These are phyloP conservation scores for Rhimphoctona megacephalus DNA, from an alignment of 2,888 invertebrate species.

Conservation along the genomic window DNA sequence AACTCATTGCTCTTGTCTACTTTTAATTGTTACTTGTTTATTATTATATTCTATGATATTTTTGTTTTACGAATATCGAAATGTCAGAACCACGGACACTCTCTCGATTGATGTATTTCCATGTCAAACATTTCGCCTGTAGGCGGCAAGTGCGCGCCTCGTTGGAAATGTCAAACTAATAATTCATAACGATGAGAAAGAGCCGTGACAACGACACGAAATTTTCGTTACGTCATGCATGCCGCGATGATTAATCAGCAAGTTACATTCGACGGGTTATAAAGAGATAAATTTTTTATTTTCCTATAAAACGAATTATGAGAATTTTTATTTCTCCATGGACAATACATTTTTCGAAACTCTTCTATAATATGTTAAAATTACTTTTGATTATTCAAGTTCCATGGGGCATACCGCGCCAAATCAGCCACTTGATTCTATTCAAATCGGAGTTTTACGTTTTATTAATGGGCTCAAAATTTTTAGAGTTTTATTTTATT, in stretches of 20 bases:
- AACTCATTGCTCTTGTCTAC: too few relatives aligned
- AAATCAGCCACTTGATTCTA: too few relatives aligned
- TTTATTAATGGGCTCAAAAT: too few relatives aligned
- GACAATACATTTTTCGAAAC: not conserved
- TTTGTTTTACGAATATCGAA: not conserved
- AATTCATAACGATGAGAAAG: not conserved
- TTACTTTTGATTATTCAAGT: not conserved
- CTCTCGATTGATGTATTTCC: not conserved
- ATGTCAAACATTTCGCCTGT: not conserved
- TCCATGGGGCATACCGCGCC: not conserved
- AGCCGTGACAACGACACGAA: not conserved
- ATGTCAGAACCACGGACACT: not conserved
- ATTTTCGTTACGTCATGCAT: not conserved
- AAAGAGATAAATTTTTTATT: not conserved
- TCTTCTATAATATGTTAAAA: not conserved
- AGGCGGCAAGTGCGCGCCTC: not conserved
- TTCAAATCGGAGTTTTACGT: too few relatives aligned
- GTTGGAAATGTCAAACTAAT: constrained; percentile 3
- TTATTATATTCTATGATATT: not conserved
- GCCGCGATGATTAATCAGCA: not conserved
- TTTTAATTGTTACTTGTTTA: too few relatives aligned
- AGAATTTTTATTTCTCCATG: not conserved
- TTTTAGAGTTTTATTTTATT: too few relatives aligned
- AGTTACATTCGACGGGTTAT: not conserved
- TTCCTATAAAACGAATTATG: not conserved